Evolutionary conservation across 2,797 vertebrate species (phyloP).

Genomic region (Anableps anableps): DNA sequence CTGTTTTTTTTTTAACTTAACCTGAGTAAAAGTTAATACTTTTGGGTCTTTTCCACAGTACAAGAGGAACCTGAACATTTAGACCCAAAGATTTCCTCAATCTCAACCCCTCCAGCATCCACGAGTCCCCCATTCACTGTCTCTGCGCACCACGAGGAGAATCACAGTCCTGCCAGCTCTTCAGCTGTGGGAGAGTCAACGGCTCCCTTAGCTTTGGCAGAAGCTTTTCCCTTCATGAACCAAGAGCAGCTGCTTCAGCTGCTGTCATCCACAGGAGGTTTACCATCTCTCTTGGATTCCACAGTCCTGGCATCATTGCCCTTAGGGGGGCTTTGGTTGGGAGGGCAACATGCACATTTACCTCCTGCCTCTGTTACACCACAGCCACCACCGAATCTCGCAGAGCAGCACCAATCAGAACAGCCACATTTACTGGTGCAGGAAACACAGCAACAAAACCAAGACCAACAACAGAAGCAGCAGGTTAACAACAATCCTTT

Average conservation of each 20-base stretch:
- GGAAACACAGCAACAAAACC: constrained; percentile 69
- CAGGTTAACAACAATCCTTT: constrained; percentile 75
- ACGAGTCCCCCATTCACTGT: constrained; percentile 66
- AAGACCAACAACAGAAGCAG: constrained; percentile 78
- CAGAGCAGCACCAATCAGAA: constrained; percentile 67
- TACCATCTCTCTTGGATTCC: constrained; percentile 83
- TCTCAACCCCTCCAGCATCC: constrained; percentile 52
- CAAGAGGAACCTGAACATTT: constrained; percentile 55
- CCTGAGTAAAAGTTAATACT: constrained; percentile 19
- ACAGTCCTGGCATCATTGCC: constrained; percentile 79
- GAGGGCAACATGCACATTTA: constrained; percentile 73
- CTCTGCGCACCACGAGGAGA: constrained; percentile 57
- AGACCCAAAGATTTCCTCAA: constrained; percentile 54
- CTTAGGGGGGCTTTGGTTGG: constrained; percentile 77
- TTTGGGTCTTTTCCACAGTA: constrained; percentile 40
- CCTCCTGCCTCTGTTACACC: constrained; percentile 47
- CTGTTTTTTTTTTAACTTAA: background rate
- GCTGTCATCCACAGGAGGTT: constrained; percentile 80
- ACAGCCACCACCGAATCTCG: constrained; percentile 56
- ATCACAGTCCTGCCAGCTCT: constrained; percentile 50
- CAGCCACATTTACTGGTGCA: constrained; percentile 66
- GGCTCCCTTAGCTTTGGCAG: constrained; percentile 76
- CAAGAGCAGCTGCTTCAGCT: constrained; percentile 91
- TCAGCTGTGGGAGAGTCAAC: constrained; percentile 63
- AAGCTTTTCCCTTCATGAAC: constrained; percentile 90